These are phyloP conservation scores for Cryptus viduatorius DNA, from an alignment of 2,888 invertebrate species.

Conservation along the genomic window DNA sequence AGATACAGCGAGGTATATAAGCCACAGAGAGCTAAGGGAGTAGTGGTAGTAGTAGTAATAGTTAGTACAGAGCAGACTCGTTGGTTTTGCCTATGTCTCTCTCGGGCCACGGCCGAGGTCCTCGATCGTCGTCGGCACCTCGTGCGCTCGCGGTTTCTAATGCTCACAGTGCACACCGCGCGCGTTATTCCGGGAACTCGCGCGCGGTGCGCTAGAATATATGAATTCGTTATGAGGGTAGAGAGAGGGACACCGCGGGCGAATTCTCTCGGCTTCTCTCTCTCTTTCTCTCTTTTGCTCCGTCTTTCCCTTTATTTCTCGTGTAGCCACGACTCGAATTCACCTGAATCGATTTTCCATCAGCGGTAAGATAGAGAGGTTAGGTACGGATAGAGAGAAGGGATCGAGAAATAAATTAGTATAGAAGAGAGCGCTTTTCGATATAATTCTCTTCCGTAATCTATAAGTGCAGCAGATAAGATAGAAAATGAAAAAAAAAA, in stretches of 20 bases:
- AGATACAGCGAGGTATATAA: neutral
- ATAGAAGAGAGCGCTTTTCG: neutral
- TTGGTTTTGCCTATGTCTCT: conserved; percentile 30
- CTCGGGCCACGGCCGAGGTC: conserved; percentile 59
- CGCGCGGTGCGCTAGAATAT: conserved; percentile 73
- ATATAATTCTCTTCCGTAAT: neutral
- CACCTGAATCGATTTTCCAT: conserved; percentile 42
- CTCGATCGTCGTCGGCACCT: conserved; percentile 58
- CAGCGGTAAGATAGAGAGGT: neutral
- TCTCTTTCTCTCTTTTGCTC: conserved; percentile 14
- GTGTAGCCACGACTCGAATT: conserved; percentile 28
- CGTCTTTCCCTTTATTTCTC: neutral
- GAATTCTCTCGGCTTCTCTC: conserved; percentile 37
- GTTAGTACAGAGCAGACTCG: conserved; percentile 42
- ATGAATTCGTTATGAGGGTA: conserved; percentile 78
- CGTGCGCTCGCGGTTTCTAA: conserved; percentile 63
- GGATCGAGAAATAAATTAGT: neutral
- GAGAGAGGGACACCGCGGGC: conserved; percentile 60
- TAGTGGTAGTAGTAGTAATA: conserved; percentile 45
- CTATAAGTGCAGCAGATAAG: neutral
- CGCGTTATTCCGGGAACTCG: conserved; percentile 64
- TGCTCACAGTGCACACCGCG: conserved; percentile 50
- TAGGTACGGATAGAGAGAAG: neutral
- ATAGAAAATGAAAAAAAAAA: neutral
- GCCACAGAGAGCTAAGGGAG: neutral